Base-by-base conservation (phyloP, 2,113 vertebrate species). In the Tyto alba region DNA sequence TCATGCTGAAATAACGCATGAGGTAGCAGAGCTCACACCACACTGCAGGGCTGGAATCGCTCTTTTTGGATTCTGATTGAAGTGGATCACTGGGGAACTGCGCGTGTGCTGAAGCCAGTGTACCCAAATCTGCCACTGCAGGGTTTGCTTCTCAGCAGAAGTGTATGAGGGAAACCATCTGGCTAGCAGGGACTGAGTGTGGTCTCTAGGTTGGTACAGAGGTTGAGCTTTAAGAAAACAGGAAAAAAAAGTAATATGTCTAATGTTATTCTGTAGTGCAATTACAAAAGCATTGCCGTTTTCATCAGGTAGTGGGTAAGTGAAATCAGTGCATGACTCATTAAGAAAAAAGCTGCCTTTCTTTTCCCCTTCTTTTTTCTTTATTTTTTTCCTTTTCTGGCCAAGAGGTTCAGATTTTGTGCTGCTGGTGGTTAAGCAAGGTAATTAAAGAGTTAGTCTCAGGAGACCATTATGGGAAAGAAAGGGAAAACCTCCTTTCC, bases 1-100 rank as follows among this genome's bases (percentile, higher is more conserved):
- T 95, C 18, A 55, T 95, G 76, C 72, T 89, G 91, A 89, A 80
- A 89, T 79, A 86, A 90, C 84, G 96, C 93, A 87, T 89, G 66
- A 93, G 87, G 85, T 81, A 88, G 67, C 74, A 94, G 45, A 60
- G 32, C 66, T 95, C 75, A 84, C 63, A 55, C 36, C 85, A 64
- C 0, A 27, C 86, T 85, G 68, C 66, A 88, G 89, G 92, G 50
- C 72, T 85, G 68, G 18, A 38, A 82, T 85, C 6, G 6, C 55
- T 78, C 78, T n/a, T 96, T 79, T 86, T 1, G 1, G 68, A 89
- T 94, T 94, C 84, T 69, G 80, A 71, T 84, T 92, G 89, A 94
- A 95, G 91, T 62, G 80, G 60, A 38, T 92, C 30, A 5, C 86
- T 69, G 67, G 93, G 91, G 89, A 90, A 7, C 55, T 17, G 32